Evolutionary conservation across 2,113 vertebrate species (phyloP).

Genomic region (Argyrosomus japonicus): DNA sequence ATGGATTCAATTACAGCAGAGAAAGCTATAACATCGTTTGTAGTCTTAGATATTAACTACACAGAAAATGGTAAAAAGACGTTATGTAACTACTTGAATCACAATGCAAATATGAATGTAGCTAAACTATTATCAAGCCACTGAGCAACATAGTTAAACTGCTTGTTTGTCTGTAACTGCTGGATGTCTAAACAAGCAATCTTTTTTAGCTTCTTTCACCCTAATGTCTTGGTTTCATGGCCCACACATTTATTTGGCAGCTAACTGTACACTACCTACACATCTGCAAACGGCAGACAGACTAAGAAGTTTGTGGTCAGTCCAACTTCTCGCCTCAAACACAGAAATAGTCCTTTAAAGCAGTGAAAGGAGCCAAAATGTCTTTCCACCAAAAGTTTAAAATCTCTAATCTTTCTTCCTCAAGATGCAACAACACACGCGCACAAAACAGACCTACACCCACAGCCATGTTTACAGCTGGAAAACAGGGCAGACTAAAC

Average conservation of each 20-base stretch:
- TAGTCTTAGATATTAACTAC: no score
- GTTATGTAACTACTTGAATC: no score
- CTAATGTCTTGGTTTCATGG: background rate
- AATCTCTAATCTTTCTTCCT: background rate
- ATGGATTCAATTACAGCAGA: no score
- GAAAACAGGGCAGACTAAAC: constrained; percentile 34
- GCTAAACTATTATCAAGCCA: no score
- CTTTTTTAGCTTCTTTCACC: background rate
- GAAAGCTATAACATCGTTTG: no score
- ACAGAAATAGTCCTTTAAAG: background rate
- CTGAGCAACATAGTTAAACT: no score
- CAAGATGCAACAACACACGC: background rate
- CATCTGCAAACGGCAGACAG: background rate
- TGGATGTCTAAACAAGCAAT: background rate
- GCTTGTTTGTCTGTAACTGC: background rate
- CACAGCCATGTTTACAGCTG: constrained; percentile 10
- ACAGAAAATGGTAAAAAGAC: no score
- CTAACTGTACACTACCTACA: background rate
- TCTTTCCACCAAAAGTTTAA: background rate
- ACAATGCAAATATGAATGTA: no score
- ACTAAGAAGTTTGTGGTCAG: background rate
- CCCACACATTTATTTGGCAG: background rate
- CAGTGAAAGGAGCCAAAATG: background rate
- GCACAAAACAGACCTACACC: background rate
- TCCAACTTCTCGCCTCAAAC: background rate